phyloP scores from a whole-genome alignment of 2,113 vertebrate genomes.

The Cyphomyrus plagiostoma region DNA sequence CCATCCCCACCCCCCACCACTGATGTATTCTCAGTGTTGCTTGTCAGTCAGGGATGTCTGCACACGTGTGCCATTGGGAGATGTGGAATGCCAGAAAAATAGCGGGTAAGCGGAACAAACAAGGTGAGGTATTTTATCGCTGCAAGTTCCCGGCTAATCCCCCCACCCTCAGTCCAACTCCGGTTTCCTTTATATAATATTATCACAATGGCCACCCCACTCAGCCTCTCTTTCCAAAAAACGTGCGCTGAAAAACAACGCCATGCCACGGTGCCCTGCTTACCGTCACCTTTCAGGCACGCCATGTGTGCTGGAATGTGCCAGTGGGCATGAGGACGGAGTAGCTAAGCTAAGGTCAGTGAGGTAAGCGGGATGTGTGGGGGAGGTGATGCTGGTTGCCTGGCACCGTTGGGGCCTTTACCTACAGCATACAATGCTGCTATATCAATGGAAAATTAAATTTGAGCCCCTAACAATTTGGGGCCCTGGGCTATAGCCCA shows the following conservation, averaged over 20 bases:
- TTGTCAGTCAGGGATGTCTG: slow-evolving; percentile 9
- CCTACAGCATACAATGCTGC: background rate
- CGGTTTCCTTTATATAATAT: slow-evolving; percentile 29
- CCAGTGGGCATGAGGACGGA: background rate
- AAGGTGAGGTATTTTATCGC: background rate
- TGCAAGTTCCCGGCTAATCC: background rate
- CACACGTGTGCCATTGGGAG: background rate
- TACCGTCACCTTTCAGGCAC: background rate
- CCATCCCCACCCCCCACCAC: background rate
- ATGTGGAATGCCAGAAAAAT: slow-evolving; percentile 5
- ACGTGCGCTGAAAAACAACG: background rate
- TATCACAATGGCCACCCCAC: slow-evolving; percentile 26
- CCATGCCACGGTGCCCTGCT: background rate
- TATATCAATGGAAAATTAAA: background rate
- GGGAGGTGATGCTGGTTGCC: background rate
- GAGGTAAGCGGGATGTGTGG: background rate
- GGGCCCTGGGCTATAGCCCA: background rate
- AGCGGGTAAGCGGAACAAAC: background rate
- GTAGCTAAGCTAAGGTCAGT: background rate
- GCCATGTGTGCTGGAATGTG: background rate
- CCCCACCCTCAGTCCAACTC: slow-evolving; percentile 11
- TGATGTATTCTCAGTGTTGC: background rate
- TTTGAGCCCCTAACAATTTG: background rate
- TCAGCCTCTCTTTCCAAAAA: background rate
- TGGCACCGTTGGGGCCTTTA: background rate